Percentiles rank a stretch among this genome's conserved stretches.
Evolutionary conservation across 2,888 invertebrate genomes (phyloP).

Genomic region (Pomacea canaliculata): DNA sequence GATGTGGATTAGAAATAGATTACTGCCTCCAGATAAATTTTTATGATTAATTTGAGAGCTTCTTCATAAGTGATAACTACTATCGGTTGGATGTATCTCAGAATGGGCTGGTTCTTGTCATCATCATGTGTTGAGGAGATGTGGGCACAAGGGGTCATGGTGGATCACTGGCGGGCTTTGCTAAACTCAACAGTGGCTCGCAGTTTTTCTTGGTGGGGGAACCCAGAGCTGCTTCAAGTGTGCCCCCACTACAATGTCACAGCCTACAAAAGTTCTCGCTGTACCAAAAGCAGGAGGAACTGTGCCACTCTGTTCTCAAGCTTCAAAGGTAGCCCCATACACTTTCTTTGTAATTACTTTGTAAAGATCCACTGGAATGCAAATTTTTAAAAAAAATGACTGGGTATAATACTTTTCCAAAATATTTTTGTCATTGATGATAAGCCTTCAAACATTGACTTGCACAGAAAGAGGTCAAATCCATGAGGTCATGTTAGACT

Average conservation of each 20-base stretch:
- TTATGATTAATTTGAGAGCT: no score
- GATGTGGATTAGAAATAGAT: no score
- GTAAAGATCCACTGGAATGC: no score
- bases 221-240: constrained; percentile 21
- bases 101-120: constrained; percentile 70
- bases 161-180: constrained; percentile 76
- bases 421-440: no score
- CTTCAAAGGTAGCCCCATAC: constrained; percentile 67
- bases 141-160: constrained; percentile 52
- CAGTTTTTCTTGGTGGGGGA: constrained; percentile 68
- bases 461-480: no score
- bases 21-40: no score
- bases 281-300: constrained; percentile 27
- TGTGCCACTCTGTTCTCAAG: constrained; percentile 72
- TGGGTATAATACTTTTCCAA: no score
- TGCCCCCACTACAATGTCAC: constrained; percentile 18
- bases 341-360: no score
- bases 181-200: constrained; percentile 70
- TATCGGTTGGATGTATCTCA: constrained; percentile 35
- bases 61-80: no score
- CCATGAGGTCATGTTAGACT: no score
- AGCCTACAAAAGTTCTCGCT: constrained; percentile 28
- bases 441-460: no score
- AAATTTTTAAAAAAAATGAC: no score
- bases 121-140: constrained; percentile 57